Evolutionary conservation across 1,140 invertebrate genomes (phyloP), one percentile per base, ranked within the genome.

Genomic region (Battus philenor): DNA sequence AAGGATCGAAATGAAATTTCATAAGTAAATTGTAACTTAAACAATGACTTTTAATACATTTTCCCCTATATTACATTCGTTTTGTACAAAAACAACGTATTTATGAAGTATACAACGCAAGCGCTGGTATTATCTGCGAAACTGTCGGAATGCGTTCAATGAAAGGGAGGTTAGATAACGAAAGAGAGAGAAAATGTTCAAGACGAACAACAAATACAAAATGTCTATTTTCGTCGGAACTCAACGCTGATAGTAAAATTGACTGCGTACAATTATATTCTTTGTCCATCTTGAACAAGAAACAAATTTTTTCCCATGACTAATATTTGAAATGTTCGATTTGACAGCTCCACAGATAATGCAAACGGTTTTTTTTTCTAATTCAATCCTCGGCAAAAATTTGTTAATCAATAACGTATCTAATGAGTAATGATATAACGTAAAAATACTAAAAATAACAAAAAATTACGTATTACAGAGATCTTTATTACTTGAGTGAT

Each of bases 31-130:
- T 69, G 67, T 69, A 80, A 80, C 73, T 73, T 77, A 80, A 78
- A 78, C 68, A 58, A 76, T 78, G 74, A 76, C 70, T 80, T 79
- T 80, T 80, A 80, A 78, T 80, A 76, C 72, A 80, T 63, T 77
- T 49, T 68, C 50, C 68, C 58, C 73, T 80, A 80, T 78, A 67
- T 74, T 78, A 78, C 76, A 80, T 72, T 74, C 59, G 59, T 72
- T 72, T 76, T 80, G 72, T 80, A 80, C 72, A 80, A 75, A 68
- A 79, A 76, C 74, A 80, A 77, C 60, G 62, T 70, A 66, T 71
- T 46, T 41, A 50, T 59, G 47, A 68, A 69, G 64, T 69, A 79
- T 68, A 68, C 63, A 63, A 61, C 56, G 59, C 66, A 52, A 29
- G 8, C 24, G n/a, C 10, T 41, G 7, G 9, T 17, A 41, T 41